Evolutionary conservation across 1,140 invertebrate species (phyloP).

Genomic region (Panagrolaimus sp.): DNA sequence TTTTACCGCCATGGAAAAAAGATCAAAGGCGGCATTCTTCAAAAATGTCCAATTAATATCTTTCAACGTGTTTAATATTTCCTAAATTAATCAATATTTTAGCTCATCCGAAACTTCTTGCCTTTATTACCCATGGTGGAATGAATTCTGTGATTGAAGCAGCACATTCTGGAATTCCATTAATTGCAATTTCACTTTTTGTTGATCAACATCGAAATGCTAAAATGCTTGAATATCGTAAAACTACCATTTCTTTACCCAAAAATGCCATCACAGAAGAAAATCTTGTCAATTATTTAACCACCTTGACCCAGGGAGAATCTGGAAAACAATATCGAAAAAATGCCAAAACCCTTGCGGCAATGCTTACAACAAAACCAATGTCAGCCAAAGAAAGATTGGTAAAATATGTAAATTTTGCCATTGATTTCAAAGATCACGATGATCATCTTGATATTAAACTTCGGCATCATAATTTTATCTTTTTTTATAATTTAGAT

Average conservation of each 20-base stretch:
- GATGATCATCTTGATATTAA: not conserved
- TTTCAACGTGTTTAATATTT: too few species aligned
- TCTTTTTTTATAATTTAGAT: constrained; percentile 7
- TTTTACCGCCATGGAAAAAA: too few species aligned
- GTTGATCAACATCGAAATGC: constrained; percentile 26
- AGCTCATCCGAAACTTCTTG: not conserved
- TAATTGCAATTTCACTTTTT: constrained; percentile 23
- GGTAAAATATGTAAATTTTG: not conserved
- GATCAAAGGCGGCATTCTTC: too few species aligned
- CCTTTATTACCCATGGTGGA: constrained; percentile 31
- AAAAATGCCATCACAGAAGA: not conserved
- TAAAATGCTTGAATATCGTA: constrained; percentile 14
- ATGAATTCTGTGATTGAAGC: constrained; percentile 27
- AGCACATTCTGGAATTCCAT: constrained; percentile 20
- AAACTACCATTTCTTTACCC: not conserved
- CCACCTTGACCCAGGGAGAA: not conserved
- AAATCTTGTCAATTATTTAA: not conserved
- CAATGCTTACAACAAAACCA: not conserved
- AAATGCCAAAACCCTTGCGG: not conserved
- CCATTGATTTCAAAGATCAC: not conserved
- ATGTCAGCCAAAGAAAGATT: not conserved
- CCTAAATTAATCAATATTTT: too few species aligned
- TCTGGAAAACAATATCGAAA: not conserved
- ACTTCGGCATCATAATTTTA: not conserved
- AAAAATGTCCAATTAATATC: too few species aligned